These are phyloP conservation scores for Pangasius krempfi DNA, from an alignment of 2,797 vertebrate species.

Conservation along the genomic window DNA sequence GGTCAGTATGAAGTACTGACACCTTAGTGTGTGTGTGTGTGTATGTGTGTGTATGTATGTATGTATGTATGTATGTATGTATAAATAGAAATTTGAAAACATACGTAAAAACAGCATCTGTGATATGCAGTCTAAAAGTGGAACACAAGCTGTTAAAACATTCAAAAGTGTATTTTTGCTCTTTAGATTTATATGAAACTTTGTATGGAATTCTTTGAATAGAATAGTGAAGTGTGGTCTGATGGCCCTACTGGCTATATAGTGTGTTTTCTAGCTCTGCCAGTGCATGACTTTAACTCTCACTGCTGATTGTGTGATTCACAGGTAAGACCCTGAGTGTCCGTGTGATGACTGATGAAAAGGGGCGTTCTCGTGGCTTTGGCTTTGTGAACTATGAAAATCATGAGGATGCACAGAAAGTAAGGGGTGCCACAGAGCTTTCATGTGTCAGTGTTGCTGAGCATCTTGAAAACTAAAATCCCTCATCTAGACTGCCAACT, in stretches of 20 bases:
- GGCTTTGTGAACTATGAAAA: conserved; percentile 95
- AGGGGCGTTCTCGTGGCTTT: conserved; percentile 86
- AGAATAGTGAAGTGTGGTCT: background rate
- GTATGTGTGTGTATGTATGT: too few relatives aligned
- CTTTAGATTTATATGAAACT: background rate
- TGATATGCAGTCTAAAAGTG: background rate
- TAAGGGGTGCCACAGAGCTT: conserved; percentile 62
- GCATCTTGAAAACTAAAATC: background rate
- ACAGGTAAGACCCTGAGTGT: conserved; percentile 91
- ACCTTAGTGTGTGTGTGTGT: too few relatives aligned
- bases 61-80: too few relatives aligned
- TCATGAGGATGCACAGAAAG: conserved; percentile 94
- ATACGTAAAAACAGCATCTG: background rate
- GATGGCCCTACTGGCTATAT: background rate
- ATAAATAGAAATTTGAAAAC: too few relatives aligned
- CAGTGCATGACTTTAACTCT: background rate
- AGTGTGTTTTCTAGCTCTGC: background rate
- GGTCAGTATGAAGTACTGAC: background rate
- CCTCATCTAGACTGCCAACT: background rate
- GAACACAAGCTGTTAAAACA: background rate
- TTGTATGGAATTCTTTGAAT: background rate
- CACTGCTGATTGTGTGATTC: conserved; percentile 5
- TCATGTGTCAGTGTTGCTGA: too few relatives aligned
- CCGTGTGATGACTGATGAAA: conserved; percentile 90
- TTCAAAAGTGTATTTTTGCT: background rate